phyloP scores from a whole-genome alignment of 2,113 vertebrate species.

The Dromaius novaehollandiae region DNA sequence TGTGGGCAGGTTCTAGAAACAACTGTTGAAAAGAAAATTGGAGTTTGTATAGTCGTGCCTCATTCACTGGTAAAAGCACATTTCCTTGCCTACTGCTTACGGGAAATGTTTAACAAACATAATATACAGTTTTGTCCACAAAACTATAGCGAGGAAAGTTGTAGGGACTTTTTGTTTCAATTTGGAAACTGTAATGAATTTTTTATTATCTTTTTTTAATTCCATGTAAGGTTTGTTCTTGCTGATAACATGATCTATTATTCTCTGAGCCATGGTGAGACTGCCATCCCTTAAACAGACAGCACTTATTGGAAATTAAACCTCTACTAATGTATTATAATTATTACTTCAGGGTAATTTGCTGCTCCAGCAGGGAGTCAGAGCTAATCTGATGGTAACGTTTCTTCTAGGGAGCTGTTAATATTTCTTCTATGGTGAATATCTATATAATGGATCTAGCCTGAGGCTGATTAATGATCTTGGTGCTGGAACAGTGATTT shows the following conservation, averaged over 20 bases:
- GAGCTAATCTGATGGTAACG: slow-evolving; percentile 70
- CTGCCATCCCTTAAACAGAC: slow-evolving; percentile 76
- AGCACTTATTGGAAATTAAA: slow-evolving; percentile 81
- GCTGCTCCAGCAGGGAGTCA: slow-evolving; percentile 75
- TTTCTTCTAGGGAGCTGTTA: slow-evolving; percentile 69
- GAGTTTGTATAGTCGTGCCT: not conserved
- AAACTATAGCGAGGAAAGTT: slow-evolving; percentile 5
- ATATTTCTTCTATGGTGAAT: slow-evolving; percentile 74
- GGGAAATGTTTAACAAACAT: not conserved
- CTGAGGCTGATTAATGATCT: slow-evolving; percentile 79
- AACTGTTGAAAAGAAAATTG: not conserved
- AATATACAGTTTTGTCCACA: not conserved
- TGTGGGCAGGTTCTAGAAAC: not conserved
- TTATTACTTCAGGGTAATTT: slow-evolving; percentile 82
- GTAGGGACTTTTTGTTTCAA: not conserved
- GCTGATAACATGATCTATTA: slow-evolving; percentile 74
- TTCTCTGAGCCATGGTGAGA: slow-evolving; percentile 65
- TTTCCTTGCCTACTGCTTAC: not conserved
- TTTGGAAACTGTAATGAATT: slow-evolving; percentile 62
- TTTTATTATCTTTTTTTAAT: slow-evolving; percentile 66
- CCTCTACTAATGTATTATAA: slow-evolving; percentile 80
- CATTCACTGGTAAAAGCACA: not conserved
- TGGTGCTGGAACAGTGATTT: slow-evolving; percentile 73
- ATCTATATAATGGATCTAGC: slow-evolving; percentile 74
- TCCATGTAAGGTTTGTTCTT: slow-evolving; percentile 63